Percentiles rank a stretch among this genome's conserved stretches.
phyloP scores from a whole-genome alignment of 2,113 vertebrate species.

The Phalacrocorax brasilianus region DNA sequence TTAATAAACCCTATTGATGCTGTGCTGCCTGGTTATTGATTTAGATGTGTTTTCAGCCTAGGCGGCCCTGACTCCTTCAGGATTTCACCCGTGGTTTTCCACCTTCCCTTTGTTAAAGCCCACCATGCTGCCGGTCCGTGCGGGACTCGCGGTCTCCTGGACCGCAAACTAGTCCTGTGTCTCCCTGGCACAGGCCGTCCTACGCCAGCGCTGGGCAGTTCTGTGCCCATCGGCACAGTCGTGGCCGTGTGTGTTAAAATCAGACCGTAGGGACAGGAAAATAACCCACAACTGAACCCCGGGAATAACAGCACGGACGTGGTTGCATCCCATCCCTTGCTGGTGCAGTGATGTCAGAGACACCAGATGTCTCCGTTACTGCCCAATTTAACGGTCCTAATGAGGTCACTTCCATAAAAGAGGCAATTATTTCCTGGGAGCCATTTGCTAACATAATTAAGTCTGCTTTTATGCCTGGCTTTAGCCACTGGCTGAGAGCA shows the following conservation, averaged over 20 bases:
- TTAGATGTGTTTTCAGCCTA: not conserved
- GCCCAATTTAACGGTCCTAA: not conserved
- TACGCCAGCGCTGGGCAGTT: not conserved
- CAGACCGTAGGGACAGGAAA: not conserved
- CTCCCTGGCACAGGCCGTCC: not conserved
- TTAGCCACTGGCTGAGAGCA: not conserved
- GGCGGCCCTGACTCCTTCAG: not conserved
- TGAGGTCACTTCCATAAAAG: conserved; percentile 56
- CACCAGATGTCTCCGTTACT: conserved; percentile 27
- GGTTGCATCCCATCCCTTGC: not conserved
- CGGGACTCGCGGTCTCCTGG: accelerated
- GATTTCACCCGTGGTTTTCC: not conserved
- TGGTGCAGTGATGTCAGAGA: not conserved
- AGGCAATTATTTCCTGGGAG: conserved; percentile 54
- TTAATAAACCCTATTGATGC: not conserved
- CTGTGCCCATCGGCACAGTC: accelerated
- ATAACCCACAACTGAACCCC: accelerated
- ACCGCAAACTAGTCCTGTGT: accelerated
- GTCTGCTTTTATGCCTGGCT: not conserved
- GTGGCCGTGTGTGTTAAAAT: accelerated
- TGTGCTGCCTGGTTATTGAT: conserved; percentile 11
- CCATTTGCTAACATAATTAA: conserved; percentile 36
- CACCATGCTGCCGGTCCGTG: accelerated
- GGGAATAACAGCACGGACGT: accelerated
- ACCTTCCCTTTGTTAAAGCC: not conserved